A percentile compares a stretch with the other conserved stretches of the same genome.
Evolutionary conservation across 2,888 invertebrate genomes (phyloP).

Genomic region (Lasioglossum oenotherae): DNA sequence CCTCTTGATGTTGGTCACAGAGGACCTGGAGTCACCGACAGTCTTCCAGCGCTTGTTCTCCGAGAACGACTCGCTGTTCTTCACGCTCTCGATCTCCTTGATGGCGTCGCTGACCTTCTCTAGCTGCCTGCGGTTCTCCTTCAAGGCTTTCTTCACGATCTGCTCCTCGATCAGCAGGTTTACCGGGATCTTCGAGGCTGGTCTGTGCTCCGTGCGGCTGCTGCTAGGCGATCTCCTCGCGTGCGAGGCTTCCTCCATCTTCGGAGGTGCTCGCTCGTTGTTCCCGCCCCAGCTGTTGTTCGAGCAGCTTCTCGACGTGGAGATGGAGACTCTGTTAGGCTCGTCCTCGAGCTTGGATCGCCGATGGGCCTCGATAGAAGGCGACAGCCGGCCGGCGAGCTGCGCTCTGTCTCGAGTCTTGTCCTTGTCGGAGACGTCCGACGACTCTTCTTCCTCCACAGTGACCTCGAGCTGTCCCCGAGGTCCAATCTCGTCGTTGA

Average conservation of each 20-base stretch:
- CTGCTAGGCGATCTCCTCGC: conserved; percentile 33
- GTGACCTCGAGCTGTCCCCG: conserved; percentile 85
- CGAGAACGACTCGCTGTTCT: conserved; percentile 78
- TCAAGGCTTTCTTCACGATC: conserved; percentile 82
- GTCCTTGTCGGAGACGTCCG: conserved; percentile 73
- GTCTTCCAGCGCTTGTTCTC: conserved; percentile 73
- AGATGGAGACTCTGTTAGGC: conserved; percentile 73
- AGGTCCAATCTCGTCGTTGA: conserved; percentile 85
- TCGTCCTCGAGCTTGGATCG: conserved; percentile 48
- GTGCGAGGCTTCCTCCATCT: conserved; percentile 5
- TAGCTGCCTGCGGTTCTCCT: conserved; percentile 81
- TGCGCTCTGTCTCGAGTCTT: conserved; percentile 30
- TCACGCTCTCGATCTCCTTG: conserved; percentile 82
- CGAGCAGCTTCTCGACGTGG: conserved; percentile 20
- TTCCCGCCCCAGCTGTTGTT: conserved; percentile 25
- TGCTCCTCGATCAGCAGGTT: conserved; percentile 82
- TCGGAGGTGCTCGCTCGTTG: conserved; percentile 64
- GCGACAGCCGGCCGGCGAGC: not conserved
- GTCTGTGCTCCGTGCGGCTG: conserved; percentile 47
- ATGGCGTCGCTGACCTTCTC: conserved; percentile 83
- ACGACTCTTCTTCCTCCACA: conserved; percentile 76
- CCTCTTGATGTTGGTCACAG: conserved; percentile 66
- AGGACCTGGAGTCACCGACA: conserved; percentile 68
- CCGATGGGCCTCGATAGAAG: conserved; percentile 29
- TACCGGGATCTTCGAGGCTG: conserved; percentile 79